Percentiles rank a stretch among this genome's conserved stretches.
Conservation (phyloP, 2,113 vertebrate genomes). For the Cepphus grylle region DNA sequence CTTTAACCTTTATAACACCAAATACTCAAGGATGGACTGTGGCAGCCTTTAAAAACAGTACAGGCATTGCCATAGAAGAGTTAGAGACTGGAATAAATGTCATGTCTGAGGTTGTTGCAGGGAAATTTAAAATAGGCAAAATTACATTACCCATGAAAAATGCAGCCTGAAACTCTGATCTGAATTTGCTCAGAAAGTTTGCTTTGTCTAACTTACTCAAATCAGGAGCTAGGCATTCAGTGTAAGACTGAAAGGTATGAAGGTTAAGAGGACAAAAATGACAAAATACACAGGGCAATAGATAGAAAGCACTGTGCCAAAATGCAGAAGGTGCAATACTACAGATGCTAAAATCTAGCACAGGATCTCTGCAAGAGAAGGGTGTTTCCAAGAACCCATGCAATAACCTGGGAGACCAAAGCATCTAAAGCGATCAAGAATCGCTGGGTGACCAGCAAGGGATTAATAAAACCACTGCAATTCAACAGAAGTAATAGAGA, state of each 20-base stretch:
- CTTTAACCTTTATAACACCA: background rate
- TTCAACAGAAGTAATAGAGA: background rate
- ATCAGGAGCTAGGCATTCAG: background rate
- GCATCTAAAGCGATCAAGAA: background rate
- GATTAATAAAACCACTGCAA: background rate
- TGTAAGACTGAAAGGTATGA: background rate
- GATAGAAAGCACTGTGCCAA: background rate
- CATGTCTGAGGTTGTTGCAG: background rate
- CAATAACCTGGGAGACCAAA: background rate
- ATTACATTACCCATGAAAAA: constrained; percentile 19
- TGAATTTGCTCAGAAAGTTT: constrained; percentile 31
- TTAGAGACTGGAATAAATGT: background rate
- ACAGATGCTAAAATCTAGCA: background rate
- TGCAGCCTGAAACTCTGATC: background rate
- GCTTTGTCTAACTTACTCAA: background rate
- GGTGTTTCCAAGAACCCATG: background rate
- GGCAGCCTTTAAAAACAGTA: background rate
- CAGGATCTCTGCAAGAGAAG: background rate
- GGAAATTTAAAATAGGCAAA: constrained; percentile 20
- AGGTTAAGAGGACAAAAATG: background rate
- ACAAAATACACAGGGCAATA: background rate
- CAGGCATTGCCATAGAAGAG: background rate
- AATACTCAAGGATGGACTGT: background rate
- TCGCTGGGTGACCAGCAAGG: background rate
- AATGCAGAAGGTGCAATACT: background rate